Base-by-base conservation (phyloP, 2,113 vertebrate species). In the Syngnathus typhle region DNA sequence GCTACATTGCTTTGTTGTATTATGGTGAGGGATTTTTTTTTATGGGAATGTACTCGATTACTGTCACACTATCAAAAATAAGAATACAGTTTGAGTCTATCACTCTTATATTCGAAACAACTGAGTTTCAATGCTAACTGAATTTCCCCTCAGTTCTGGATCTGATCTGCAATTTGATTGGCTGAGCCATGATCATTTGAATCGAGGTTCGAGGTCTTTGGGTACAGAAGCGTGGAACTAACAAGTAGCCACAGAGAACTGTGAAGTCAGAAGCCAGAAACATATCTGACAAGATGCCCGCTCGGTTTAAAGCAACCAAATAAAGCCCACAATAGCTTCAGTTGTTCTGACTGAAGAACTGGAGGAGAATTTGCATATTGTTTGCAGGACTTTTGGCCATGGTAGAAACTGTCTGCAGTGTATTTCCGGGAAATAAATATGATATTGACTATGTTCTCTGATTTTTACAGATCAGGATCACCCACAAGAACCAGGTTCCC, bases 401-500 rank as follows among this genome's bases (percentile, higher is more conserved):
- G 27, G 27, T 32, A 3, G 27, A 32, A 32, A 32, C 27, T 32
- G 27, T 32, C 27, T 32, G 27, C 27, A 32, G 27, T 32, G 27
- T 32, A 32, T 32, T 32, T 32, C 27, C 27, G 3, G 27, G 27
- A 32, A 32, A 32, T 18, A 19, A 59, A 44, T 21, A 41, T 41
- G 38, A 0, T 38, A 19, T 13, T 39, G 9, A 21, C 70, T 13
- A 5, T 23, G 12, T 65, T 77, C 36, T 76, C 8, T 78, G 23
- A 51, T 69, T 80, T 51, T 66, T 87, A 73, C 81, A 98, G 95
- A 85, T 98, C 81, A 91, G 89, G 89, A 96, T 98, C 76, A 96
- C 92, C 4, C 95, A 96, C 84, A 96, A 95, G 91, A 98, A 96
- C 90, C 95, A 98, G 91, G 95, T 94, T n/a, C 95, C 95, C 1